phyloP scores from a whole-genome alignment of 2,888 invertebrate species.

The Spatulosminthurus flaviceps region DNA sequence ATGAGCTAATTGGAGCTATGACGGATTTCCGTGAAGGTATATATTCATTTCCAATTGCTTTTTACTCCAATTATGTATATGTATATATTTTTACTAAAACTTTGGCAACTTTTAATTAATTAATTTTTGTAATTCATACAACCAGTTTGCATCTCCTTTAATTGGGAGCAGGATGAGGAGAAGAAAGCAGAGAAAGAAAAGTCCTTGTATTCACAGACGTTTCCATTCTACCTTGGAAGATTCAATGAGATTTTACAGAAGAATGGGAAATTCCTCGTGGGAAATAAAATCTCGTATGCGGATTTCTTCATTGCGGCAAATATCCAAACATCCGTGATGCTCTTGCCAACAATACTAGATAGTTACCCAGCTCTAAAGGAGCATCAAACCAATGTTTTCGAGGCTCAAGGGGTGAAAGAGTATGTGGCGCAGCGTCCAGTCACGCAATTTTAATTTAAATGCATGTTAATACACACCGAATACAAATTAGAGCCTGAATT shows the following conservation, averaged over 20 bases:
- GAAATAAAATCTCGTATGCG: slow-evolving; percentile 36
- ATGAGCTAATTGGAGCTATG: slow-evolving; percentile 33
- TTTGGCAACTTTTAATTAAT: no score
- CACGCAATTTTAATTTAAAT: slow-evolving; percentile 28
- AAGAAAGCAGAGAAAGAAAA: slow-evolving; percentile 32
- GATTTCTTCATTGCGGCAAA: slow-evolving; percentile 36
- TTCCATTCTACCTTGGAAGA: slow-evolving; percentile 11
- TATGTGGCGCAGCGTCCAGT: slow-evolving; percentile 40
- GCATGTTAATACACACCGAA: no score
- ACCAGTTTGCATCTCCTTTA: background rate
- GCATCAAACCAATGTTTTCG: slow-evolving; percentile 34
- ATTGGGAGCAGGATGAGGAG: slow-evolving; percentile 21
- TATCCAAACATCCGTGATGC: background rate
- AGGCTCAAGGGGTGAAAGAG: slow-evolving; percentile 28
- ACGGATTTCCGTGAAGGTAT: slow-evolving; percentile 32
- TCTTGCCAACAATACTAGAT: slow-evolving; percentile 1
- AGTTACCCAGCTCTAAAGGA: background rate
- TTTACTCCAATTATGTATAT: no score
- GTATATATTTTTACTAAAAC: no score
- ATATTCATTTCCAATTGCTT: no score
- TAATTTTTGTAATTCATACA: no score
- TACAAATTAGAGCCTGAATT: no score
- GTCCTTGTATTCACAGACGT: background rate
- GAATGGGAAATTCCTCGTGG: slow-evolving; percentile 30
- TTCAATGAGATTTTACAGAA: slow-evolving; percentile 28